phyloP scores from a whole-genome alignment of 92 coral and sea anemone genomes.

The Pocillopora meandrina region DNA sequence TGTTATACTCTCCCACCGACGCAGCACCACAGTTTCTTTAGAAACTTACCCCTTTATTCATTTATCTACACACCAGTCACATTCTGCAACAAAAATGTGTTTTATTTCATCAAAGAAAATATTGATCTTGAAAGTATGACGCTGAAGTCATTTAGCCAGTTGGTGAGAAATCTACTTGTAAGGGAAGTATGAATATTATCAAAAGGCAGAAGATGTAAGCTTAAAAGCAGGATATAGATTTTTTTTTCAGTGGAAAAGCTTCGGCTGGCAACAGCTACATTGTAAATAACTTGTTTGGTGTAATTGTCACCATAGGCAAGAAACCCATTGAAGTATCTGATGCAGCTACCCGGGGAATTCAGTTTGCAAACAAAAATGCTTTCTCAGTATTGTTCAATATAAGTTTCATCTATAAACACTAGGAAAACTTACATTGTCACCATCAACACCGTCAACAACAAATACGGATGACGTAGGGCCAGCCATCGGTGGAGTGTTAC shows the following conservation, averaged over 20 bases:
- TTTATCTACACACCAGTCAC: constrained; percentile 4
- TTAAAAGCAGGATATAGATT: background rate
- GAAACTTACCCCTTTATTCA: too few species aligned
- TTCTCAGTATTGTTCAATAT: constrained; percentile 11
- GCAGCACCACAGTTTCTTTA: too few species aligned
- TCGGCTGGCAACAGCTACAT: background rate
- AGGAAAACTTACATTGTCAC: constrained; percentile 17
- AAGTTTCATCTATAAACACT: constrained; percentile 11
- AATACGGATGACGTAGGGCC: background rate
- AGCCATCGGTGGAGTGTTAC: constrained; percentile 13
- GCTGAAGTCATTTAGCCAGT: constrained; percentile 14
- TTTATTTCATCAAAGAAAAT: background rate
- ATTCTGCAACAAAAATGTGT: constrained; percentile 24
- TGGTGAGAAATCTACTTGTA: constrained; percentile 2
- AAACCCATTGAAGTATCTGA: constrained; percentile 5
- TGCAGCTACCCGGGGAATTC: constrained; percentile 16
- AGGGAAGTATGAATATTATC: constrained; percentile 13
- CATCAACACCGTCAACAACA: background rate
- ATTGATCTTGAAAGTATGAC: constrained; percentile 21
- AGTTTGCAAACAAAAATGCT: constrained; percentile 10
- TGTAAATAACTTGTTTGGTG: constrained; percentile 22
- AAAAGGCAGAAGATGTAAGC: background rate
- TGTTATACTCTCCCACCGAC: too few species aligned
- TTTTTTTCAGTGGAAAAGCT: background rate
- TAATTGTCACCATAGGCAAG: constrained; percentile 13